A percentile compares a stretch with the other conserved stretches of the same genome.
These are phyloP conservation scores for Helicoverpa assulta DNA, from an alignment of 2,888 invertebrate genomes.

Conservation along the genomic window DNA sequence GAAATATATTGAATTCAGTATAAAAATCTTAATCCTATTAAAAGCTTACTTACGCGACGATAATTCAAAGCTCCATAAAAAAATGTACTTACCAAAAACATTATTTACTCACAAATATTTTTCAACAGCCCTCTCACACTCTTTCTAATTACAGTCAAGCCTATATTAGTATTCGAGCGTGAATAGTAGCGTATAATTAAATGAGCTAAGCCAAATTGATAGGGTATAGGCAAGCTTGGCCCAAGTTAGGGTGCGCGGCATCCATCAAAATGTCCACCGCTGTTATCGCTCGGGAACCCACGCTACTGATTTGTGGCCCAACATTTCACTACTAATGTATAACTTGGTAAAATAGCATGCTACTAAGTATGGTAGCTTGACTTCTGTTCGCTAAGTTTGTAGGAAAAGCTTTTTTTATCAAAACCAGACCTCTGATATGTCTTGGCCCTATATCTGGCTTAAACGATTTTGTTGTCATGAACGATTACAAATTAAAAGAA, in stretches of 20 bases:
- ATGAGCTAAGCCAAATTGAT: conserved; percentile 48
- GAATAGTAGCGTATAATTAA: conserved; percentile 7
- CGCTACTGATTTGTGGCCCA: conserved; percentile 68
- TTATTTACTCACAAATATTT: neutral
- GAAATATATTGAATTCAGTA: too few species aligned
- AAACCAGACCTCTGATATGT: neutral
- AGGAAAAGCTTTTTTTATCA: neutral
- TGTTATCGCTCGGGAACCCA: conserved; percentile 68
- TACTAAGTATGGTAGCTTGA: conserved; percentile 7
- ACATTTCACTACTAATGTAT: conserved; percentile 64
- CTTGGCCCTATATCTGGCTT: neutral
- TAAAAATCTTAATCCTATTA: neutral
- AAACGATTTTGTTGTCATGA: neutral
- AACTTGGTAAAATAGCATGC: conserved; percentile 39
- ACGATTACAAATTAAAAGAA: too few species aligned
- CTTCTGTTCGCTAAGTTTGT: neutral
- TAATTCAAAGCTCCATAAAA: too few species aligned
- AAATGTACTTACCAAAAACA: too few species aligned
- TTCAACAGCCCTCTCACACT: neutral
- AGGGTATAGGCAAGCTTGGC: conserved; percentile 50
- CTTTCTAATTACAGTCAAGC: neutral
- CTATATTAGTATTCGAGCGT: neutral
- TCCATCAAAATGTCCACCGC: conserved; percentile 74
- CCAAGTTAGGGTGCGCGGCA: conserved; percentile 62
- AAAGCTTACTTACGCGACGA: neutral